phyloP scores from a whole-genome alignment of 2,888 invertebrate species.

The Thecocarcelia acutangulata region DNA sequence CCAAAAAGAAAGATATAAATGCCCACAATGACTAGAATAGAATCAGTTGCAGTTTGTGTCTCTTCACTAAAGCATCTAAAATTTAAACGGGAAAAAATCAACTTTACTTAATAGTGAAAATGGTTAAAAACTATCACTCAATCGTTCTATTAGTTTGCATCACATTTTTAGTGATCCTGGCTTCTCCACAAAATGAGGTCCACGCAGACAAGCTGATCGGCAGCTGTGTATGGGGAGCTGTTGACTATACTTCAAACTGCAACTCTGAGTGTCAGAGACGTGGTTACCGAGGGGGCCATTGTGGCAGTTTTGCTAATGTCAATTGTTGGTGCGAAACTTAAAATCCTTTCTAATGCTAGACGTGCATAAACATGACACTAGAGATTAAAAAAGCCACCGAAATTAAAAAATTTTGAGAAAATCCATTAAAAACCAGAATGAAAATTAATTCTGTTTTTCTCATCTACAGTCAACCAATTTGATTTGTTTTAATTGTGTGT shows the following conservation, averaged over 20 bases:
- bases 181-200: not conserved
- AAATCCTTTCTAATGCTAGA: not conserved
- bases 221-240: not conserved
- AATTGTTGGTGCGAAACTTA: conserved; percentile 3
- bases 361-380: too few species aligned
- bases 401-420: too few species aligned
- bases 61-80: too few species aligned
- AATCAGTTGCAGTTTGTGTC: too few species aligned
- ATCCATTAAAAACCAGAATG: too few species aligned
- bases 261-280: not conserved
- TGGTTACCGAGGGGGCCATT: conserved; percentile 1
- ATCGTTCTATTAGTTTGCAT: not conserved
- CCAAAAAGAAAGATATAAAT: too few species aligned
- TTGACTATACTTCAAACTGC: not conserved
- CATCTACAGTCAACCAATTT: too few species aligned
- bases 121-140: not conserved
- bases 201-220: not conserved
- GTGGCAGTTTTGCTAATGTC: conserved; percentile 1
- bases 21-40: too few species aligned
- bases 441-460: too few species aligned
- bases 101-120: not conserved
- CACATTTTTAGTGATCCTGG: not conserved
- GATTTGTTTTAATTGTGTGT: too few species aligned
- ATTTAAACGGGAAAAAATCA: too few species aligned
- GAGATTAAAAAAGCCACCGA: too few species aligned